A percentile compares a stretch with the other conserved stretches of the same genome.
These are phyloP conservation scores for Blennius ocellaris DNA, from an alignment of 2,113 vertebrate genomes.

Conservation along the genomic window DNA sequence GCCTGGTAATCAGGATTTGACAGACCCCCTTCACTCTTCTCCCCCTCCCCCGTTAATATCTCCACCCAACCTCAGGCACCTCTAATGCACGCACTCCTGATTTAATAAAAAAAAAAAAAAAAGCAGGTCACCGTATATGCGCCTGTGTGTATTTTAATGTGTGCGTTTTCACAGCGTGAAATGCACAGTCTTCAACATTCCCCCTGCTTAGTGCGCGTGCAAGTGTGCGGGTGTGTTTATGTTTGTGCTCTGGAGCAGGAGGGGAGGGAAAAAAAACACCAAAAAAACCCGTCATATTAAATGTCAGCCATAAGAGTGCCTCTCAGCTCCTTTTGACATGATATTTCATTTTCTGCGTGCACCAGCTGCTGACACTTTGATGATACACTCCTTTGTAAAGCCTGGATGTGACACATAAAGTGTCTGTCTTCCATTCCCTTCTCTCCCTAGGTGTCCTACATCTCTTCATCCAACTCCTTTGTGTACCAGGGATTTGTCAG, in stretches of 20 bases:
- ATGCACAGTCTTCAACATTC: neutral
- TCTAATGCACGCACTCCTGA: conserved; percentile 54
- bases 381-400: conserved; percentile 65
- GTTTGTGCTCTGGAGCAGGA: conserved; percentile 56
- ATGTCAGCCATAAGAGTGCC: conserved; percentile 73
- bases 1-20: conserved; percentile 81
- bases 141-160: conserved; percentile 10
- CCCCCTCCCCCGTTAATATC: conserved; percentile 41
- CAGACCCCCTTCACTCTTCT: conserved; percentile 58
- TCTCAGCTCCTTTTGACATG: conserved; percentile 67
- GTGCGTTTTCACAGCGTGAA: conserved; percentile 1
- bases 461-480: conserved; percentile 92
- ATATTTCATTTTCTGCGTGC: conserved; percentile 71
- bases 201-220: conserved; percentile 21
- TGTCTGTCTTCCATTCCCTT: conserved; percentile 62
- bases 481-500: conserved; percentile 97
- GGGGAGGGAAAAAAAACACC: too few relatives aligned
- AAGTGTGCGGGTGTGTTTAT: conserved; percentile 30
- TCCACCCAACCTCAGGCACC: conserved; percentile 44
- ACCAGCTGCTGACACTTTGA: conserved; percentile 75
- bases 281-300: conserved; percentile 55
- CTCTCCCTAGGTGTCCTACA: conserved; percentile 90
- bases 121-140: conserved; percentile 58
- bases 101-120: conserved; percentile 78
- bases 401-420: conserved; percentile 63